These are phyloP conservation scores for Platycheirus albimanus DNA, from an alignment of 2,888 invertebrate species.

Conservation along the genomic window DNA sequence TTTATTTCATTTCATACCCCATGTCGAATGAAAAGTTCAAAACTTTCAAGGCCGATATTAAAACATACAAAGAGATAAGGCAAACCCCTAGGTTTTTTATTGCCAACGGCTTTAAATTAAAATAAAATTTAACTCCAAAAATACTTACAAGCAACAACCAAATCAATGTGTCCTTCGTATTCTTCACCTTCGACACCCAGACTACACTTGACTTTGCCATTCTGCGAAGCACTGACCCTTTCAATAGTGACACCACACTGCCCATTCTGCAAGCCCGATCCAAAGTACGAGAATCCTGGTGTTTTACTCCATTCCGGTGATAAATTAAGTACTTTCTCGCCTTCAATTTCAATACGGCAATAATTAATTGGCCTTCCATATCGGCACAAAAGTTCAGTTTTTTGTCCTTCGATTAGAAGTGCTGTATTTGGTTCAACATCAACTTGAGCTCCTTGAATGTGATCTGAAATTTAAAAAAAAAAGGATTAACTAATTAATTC, in stretches of 20 bases:
- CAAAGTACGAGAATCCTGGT: conserved; percentile 84
- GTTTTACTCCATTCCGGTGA: conserved; percentile 82
- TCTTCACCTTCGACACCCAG: conserved; percentile 86
- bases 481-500: conserved; percentile 47
- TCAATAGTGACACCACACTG: conserved; percentile 89
- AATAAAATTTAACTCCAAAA: background rate
- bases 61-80: too few relatives aligned
- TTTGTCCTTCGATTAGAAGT: conserved; percentile 80
- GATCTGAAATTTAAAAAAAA: conserved; percentile 77
- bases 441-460: conserved; percentile 79
- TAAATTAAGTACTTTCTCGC: conserved; percentile 83
- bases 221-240: conserved; percentile 86
- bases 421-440: conserved; percentile 80
- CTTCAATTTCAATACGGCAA: conserved; percentile 84
- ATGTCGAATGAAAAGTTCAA: too few relatives aligned
- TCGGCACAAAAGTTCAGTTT: conserved; percentile 80
- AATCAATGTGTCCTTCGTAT: conserved; percentile 84
- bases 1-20: too few relatives aligned
- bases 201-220: conserved; percentile 88
- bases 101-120: too few relatives aligned
- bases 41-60: too few relatives aligned
- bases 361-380: conserved; percentile 79
- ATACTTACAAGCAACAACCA: conserved; percentile 89
- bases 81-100: too few relatives aligned
- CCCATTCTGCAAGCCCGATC: conserved; percentile 85